phyloP scores from a whole-genome alignment of 2,888 invertebrate genomes.

The Artemia sinica region DNA sequence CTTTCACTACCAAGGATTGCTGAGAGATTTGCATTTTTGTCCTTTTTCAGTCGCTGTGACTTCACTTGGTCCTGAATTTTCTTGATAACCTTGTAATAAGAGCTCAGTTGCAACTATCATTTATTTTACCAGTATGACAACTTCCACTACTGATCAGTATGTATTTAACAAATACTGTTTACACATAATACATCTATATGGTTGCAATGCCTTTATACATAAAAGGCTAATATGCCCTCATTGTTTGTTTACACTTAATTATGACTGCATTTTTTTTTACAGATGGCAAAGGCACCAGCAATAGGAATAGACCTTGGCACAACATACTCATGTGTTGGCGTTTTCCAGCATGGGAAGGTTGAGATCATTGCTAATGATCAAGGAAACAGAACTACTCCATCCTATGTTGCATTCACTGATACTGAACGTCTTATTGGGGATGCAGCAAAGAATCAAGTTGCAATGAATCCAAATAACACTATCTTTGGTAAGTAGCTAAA shows the following conservation, averaged over 20 bases:
- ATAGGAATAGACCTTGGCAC: conserved; percentile 82
- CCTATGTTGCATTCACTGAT: conserved; percentile 33
- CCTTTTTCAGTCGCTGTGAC: no score
- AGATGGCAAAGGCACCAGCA: conserved; percentile 28
- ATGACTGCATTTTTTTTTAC: neutral
- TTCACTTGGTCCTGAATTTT: no score
- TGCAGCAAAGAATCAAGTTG: conserved; percentile 36
- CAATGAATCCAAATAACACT: conserved; percentile 37
- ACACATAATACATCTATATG: no score
- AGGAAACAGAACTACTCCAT: conserved; percentile 37
- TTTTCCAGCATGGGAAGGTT: conserved; percentile 62
- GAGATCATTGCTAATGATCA: conserved; percentile 68
- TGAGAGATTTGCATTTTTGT: no score
- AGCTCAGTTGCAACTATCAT: no score
- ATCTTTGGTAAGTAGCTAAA: conserved; percentile 27
- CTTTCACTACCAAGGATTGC: no score
- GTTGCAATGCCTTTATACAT: no score
- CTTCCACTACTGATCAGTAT: no score
- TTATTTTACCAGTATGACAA: no score
- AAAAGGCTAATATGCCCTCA: no score
- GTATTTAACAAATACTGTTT: no score
- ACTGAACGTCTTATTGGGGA: conserved; percentile 32
- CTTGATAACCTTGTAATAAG: no score
- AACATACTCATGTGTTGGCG: conserved; percentile 69
- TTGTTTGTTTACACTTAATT: neutral